Evolutionary conservation across 2,113 vertebrate genomes (phyloP).

Genomic region (Mirza zaza): DNA sequence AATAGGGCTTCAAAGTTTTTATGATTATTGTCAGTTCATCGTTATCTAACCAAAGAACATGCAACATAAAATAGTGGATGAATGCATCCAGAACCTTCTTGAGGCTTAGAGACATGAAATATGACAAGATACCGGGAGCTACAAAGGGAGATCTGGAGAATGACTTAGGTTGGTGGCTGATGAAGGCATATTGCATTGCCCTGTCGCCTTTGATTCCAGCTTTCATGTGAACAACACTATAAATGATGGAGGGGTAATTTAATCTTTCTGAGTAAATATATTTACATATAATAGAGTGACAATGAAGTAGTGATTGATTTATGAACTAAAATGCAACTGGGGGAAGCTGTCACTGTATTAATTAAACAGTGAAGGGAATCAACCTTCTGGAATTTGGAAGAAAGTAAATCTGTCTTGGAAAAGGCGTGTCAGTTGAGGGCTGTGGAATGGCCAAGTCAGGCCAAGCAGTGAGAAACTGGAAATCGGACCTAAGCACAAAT

Average conservation of each 20-base stretch:
- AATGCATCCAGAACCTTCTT: not conserved
- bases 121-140: not conserved
- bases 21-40: not conserved
- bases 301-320: not conserved
- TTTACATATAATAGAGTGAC: not conserved
- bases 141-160: not conserved
- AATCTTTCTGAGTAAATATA: not conserved
- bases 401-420: not conserved
- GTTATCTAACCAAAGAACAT: not conserved
- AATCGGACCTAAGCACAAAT: not conserved
- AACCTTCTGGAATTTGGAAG: not conserved
- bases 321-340: not conserved
- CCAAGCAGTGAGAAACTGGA: not conserved
- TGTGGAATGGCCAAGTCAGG: not conserved
- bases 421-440: not conserved
- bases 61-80: not conserved
- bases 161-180: not conserved
- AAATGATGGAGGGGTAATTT: not conserved
- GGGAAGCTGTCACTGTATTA: not conserved
- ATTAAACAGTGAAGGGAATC: not conserved
- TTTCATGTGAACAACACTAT: not conserved
- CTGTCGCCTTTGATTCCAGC: not conserved
- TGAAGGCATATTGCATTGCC: rapidly evolving
- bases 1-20: not conserved
- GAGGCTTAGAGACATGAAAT: not conserved